Conservation (phyloP, 2,113 vertebrate species). For the Hemibagrus wyckioides region DNA sequence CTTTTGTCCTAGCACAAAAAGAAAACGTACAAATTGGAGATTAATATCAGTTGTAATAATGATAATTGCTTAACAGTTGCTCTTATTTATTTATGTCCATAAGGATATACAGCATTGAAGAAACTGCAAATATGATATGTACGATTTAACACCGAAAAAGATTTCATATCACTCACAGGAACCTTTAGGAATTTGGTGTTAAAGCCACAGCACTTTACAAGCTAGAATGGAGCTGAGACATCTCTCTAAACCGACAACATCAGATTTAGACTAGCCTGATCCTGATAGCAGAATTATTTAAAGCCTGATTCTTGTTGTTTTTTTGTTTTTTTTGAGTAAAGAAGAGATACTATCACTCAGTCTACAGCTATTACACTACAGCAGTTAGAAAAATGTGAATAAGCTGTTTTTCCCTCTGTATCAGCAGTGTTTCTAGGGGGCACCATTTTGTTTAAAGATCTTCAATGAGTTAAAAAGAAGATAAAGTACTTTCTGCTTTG, state of each 20-base stretch:
- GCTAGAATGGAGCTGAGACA: conserved; percentile 39
- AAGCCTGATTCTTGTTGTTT: conserved; percentile 60
- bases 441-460: conserved; percentile 54
- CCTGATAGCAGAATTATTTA: conserved; percentile 65
- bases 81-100: neutral
- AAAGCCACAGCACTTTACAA: conserved; percentile 44
- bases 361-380: conserved; percentile 60
- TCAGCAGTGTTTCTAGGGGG: conserved; percentile 54
- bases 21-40: neutral
- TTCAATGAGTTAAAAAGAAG: conserved; percentile 36
- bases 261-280: conserved; percentile 55
- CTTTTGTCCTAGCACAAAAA: neutral
- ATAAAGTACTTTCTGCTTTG: conserved; percentile 32
- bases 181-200: conserved; percentile 10
- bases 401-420: conserved; percentile 61
- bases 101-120: neutral
- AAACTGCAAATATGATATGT: neutral
- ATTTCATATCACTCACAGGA: neutral
- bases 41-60: neutral
- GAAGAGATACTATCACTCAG: conserved; percentile 59
- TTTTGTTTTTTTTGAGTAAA: conserved; percentile 56
- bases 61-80: neutral
- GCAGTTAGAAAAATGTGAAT: conserved; percentile 60
- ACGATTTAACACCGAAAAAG: neutral
- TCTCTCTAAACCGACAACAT: conserved; percentile 59